Percentiles rank a stretch among this genome's conserved stretches.
These are phyloP conservation scores for Gonatopus flavifemur DNA, from an alignment of 1,140 invertebrate species.

Conservation along the genomic window DNA sequence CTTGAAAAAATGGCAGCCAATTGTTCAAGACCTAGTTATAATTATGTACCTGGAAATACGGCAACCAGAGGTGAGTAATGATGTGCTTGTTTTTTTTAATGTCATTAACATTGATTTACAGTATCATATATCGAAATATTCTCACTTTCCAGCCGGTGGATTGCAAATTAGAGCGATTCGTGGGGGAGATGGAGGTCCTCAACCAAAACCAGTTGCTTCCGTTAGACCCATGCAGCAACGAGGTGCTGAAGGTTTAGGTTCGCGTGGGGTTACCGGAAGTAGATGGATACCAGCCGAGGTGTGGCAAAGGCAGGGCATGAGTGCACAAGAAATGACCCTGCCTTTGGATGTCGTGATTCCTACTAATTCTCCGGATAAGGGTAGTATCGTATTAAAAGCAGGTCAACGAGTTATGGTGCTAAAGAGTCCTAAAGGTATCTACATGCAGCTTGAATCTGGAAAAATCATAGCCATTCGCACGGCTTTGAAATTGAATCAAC, in stretches of 20 bases:
- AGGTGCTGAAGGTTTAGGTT: conserved; percentile 49
- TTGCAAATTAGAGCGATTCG: conserved; percentile 54
- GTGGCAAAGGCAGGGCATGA: conserved; percentile 89
- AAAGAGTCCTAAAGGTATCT: conserved; percentile 93
- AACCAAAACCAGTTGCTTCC: conserved; percentile 59
- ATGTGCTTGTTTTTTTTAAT: conserved; percentile 1
- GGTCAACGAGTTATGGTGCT: conserved; percentile 92
- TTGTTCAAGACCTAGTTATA: conserved; percentile 53
- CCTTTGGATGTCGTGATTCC: conserved; percentile 91
- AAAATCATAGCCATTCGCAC: conserved; percentile 94
- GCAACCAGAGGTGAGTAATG: conserved; percentile 52
- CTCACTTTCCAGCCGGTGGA: conserved; percentile 43
- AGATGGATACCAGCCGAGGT: conserved; percentile 85
- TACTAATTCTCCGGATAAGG: conserved; percentile 84
- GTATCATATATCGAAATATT: conserved; percentile 17
- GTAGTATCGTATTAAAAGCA: conserved; percentile 84
- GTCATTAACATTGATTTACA: not conserved
- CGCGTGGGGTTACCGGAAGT: conserved; percentile 58
- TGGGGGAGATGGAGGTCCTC: conserved; percentile 43
- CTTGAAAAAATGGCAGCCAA: conserved; percentile 87
- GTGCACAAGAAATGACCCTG: conserved; percentile 90
- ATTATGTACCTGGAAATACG: conserved; percentile 55
- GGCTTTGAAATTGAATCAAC: conserved; percentile 71
- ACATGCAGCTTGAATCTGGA: conserved; percentile 92
- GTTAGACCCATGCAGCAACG: conserved; percentile 62